Conservation (phyloP, 2,888 invertebrate species). For the Hydroisotoma schaefferi region DNA sequence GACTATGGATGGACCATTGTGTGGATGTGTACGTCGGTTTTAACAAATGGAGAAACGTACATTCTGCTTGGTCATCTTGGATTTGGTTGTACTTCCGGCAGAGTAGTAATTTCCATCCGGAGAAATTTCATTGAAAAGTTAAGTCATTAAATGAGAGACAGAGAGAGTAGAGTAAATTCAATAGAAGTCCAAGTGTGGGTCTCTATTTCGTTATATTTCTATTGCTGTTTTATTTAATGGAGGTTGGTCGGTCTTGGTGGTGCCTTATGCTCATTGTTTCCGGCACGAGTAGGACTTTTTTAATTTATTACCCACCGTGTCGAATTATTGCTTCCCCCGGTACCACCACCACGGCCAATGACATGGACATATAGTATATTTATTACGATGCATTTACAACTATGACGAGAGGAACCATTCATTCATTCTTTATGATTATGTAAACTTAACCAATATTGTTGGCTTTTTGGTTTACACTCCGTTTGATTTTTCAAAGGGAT, state of each 20-base stretch:
- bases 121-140: neutral
- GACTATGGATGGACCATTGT: too few relatives aligned
- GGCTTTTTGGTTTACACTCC: too few relatives aligned
- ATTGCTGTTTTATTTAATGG: neutral
- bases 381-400: too few relatives aligned
- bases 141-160: too few relatives aligned
- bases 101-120: neutral
- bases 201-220: neutral
- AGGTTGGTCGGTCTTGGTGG: neutral
- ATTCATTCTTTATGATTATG: too few relatives aligned
- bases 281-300: conserved; percentile 44
- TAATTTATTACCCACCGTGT: conserved; percentile 47
- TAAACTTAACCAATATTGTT: too few relatives aligned
- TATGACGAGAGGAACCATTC: too few relatives aligned
- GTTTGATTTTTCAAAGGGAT: too few relatives aligned
- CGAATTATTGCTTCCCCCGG: conserved; percentile 41
- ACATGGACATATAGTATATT: conserved; percentile 27
- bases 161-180: too few relatives aligned
- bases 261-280: conserved; percentile 44
- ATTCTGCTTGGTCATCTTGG: too few relatives aligned
- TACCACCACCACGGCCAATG: neutral
- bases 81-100: neutral
- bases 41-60: too few relatives aligned
- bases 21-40: too few relatives aligned
- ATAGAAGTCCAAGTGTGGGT: neutral